Conservation (phyloP, 2,797 vertebrate genomes). For the Triplophysa bombifrons region DNA sequence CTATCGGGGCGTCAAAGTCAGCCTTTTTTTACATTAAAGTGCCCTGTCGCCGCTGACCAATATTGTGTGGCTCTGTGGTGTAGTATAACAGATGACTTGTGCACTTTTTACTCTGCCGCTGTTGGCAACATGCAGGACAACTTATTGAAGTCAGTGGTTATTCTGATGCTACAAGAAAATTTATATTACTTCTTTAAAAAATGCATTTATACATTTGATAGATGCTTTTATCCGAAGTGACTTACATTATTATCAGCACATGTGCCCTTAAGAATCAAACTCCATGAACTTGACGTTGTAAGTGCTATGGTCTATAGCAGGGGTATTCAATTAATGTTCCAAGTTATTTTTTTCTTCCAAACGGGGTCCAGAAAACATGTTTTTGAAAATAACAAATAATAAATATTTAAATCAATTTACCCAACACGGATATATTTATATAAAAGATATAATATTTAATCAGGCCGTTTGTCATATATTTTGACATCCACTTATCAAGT, state of each 20-base stretch:
- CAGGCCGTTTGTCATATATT: too few relatives aligned
- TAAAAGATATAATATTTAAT: too few relatives aligned
- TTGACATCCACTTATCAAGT: too few relatives aligned
- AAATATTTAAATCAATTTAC: too few relatives aligned
- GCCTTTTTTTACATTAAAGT: constrained; percentile 58
- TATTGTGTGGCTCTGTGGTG: constrained; percentile 49
- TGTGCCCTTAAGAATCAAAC: not conserved
- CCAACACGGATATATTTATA: too few relatives aligned
- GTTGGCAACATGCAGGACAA: constrained; percentile 65
- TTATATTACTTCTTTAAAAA: constrained; percentile 23
- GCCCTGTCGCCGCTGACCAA: constrained; percentile 58
- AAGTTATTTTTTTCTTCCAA: too few relatives aligned
- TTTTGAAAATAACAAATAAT: too few relatives aligned
- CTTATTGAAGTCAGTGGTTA: constrained; percentile 59
- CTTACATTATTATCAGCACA: too few relatives aligned
- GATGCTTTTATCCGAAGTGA: too few relatives aligned
- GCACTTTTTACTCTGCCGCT: constrained; percentile 60
- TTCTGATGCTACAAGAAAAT: constrained; percentile 24
- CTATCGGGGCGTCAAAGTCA: constrained; percentile 54
- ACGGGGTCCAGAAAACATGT: too few relatives aligned
- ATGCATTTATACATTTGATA: not conserved
- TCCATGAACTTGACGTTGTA: not conserved
- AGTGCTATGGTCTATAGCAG: too few relatives aligned
- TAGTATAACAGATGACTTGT: constrained; percentile 66
- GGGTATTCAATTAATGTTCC: too few relatives aligned